Conservation (phyloP, 2,113 vertebrate genomes). For the Scatophagus argus region DNA sequence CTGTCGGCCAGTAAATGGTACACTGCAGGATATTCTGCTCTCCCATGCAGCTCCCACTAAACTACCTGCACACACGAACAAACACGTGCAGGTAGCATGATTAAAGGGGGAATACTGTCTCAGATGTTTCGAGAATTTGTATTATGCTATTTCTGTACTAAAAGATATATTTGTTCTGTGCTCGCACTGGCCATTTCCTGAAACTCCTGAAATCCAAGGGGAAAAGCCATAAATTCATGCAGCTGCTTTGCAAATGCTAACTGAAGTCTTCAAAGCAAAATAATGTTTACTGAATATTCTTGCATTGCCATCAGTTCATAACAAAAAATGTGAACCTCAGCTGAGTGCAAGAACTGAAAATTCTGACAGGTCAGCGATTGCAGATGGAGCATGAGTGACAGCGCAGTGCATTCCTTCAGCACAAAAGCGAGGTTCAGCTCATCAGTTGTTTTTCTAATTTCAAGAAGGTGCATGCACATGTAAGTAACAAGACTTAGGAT, state of each 20-base stretch:
- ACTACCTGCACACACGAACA: not conserved
- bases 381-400: not conserved
- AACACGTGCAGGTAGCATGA: not conserved
- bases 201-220: not conserved
- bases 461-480: not conserved
- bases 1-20: not conserved
- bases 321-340: not conserved
- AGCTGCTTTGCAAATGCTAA: not conserved
- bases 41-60: not conserved
- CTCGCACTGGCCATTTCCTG: not conserved
- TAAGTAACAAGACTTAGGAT: not conserved
- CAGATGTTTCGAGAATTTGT: not conserved
- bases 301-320: not conserved
- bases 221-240: not conserved
- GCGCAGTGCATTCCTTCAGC: not conserved
- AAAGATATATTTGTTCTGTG: too few relatives aligned
- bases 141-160: not conserved
- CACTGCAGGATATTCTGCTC: slow-evolving; percentile 3
- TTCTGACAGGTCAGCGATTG: not conserved
- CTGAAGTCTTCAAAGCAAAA: not conserved
- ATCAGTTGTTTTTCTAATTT: not conserved
- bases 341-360: not conserved
- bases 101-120: not conserved
- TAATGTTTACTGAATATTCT: not conserved
- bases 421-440: not conserved